Conservation (phyloP, 2,113 vertebrate species). For the Oreochromis niloticus region DNA sequence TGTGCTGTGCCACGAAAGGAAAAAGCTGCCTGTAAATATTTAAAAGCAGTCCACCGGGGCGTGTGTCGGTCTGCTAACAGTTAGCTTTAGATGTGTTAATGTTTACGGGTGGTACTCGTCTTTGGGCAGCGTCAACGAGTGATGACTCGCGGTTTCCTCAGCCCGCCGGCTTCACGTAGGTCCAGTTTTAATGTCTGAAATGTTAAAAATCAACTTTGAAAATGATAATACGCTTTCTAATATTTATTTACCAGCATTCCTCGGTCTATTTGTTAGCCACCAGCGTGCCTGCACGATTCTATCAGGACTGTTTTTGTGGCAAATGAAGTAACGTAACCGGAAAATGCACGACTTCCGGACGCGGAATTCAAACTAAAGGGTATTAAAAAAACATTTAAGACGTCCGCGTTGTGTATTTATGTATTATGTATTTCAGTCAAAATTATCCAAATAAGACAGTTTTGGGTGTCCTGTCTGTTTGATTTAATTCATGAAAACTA, state of each 20-base stretch:
- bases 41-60: background rate
- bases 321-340: rapidly evolving
- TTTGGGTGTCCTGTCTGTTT: background rate
- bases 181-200: background rate
- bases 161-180: background rate
- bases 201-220: background rate
- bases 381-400: background rate
- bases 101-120: background rate
- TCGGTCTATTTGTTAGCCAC: background rate
- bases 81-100: slow-evolving; percentile 20
- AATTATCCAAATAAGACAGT: background rate
- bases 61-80: slow-evolving; percentile 28
- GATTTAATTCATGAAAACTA: background rate
- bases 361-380: background rate
- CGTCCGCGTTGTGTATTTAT: background rate
- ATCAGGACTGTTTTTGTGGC: background rate
- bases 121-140: background rate
- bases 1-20: background rate
- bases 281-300: background rate
- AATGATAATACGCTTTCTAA: background rate
- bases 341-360: background rate
- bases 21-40: background rate
- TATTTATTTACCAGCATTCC: background rate
- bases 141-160: background rate
- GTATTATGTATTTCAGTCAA: background rate